Conservation (phyloP, 1,140 invertebrate species). For the Homalodisca vitripennis region DNA sequence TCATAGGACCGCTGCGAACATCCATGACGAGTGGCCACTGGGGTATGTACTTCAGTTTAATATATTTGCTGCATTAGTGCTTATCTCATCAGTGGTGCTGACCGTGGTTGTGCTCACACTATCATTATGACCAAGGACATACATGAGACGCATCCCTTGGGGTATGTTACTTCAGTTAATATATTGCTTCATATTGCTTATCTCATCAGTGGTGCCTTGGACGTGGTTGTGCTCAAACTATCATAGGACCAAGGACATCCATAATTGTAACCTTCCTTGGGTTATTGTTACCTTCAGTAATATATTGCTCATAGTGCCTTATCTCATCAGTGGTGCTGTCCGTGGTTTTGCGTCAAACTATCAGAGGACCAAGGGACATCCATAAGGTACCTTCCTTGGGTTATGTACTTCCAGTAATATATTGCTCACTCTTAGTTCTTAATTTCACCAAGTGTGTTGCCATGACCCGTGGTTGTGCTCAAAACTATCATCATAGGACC, state of each 20-base stretch:
- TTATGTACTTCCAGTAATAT: too few relatives aligned
- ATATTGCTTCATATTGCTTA: slow-evolving; percentile 99
- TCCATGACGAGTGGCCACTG: slow-evolving; percentile 94
- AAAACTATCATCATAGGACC: slow-evolving; percentile 99
- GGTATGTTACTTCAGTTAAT: slow-evolving; percentile 99
- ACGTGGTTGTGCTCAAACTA: slow-evolving; percentile 98
- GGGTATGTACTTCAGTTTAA: too few relatives aligned
- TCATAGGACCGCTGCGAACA: slow-evolving; percentile 94
- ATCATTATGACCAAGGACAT: slow-evolving; percentile 96
- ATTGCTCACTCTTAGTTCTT: too few relatives aligned
- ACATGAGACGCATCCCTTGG: slow-evolving; percentile 94
- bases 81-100: slow-evolving; percentile 96
- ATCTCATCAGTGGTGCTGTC: slow-evolving; percentile 97
- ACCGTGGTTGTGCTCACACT: slow-evolving; percentile 98
- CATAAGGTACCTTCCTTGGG: slow-evolving; percentile 97
- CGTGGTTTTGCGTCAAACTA: slow-evolving; percentile 97
- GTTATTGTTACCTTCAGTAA: slow-evolving; percentile 69
- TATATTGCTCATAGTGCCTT: not conserved
- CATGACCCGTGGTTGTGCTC: slow-evolving; percentile 94
- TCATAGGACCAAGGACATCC: slow-evolving; percentile 94
- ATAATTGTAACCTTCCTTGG: slow-evolving; percentile 95
- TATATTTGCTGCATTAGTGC: too few relatives aligned
- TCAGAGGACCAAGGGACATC: slow-evolving; percentile 93
- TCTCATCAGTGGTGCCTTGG: slow-evolving; percentile 96
- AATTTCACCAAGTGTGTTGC: too few relatives aligned